Conservation (phyloP, 2,113 vertebrate genomes). For the Nesogale talazaci region DNA sequence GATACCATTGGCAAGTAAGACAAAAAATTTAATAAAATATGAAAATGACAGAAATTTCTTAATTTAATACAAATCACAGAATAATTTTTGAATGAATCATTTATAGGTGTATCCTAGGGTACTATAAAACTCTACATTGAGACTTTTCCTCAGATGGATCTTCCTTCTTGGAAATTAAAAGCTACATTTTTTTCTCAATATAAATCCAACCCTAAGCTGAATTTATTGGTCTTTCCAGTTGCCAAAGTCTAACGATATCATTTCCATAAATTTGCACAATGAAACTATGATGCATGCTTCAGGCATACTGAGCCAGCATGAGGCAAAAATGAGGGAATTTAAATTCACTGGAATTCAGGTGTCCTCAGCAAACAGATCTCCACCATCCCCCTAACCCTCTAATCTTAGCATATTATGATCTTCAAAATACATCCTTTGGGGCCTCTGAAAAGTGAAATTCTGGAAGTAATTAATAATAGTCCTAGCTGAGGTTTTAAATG, state of each 20-base stretch:
- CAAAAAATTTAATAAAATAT: constrained; percentile 65
- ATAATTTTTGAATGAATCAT: constrained; percentile 73
- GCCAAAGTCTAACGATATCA: constrained; percentile 72
- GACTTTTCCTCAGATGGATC: constrained; percentile 73
- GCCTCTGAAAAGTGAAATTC: constrained; percentile 20
- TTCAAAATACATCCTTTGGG: background rate
- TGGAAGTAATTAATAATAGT: background rate
- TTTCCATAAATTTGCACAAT: constrained; percentile 80
- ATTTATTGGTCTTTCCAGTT: constrained; percentile 78
- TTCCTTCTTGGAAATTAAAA: constrained; percentile 83
- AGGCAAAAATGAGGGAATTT: constrained; percentile 58
- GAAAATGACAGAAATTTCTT: constrained; percentile 66
- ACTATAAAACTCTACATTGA: constrained; percentile 73
- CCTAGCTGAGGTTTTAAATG: constrained; percentile 12
- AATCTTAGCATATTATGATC: constrained; percentile 16
- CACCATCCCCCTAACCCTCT: background rate
- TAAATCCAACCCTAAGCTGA: constrained; percentile 71
- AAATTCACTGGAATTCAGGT: background rate
- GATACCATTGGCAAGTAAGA: constrained; percentile 63
- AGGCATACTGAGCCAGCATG: background rate
- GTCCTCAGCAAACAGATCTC: background rate
- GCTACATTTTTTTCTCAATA: constrained; percentile 69
- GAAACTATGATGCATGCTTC: constrained; percentile 70
- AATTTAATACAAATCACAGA: constrained; percentile 70
- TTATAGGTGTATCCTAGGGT: constrained; percentile 76